These are phyloP conservation scores for Psilopsiagon aymara DNA, from an alignment of 2,113 vertebrate species.

Conservation along the genomic window DNA sequence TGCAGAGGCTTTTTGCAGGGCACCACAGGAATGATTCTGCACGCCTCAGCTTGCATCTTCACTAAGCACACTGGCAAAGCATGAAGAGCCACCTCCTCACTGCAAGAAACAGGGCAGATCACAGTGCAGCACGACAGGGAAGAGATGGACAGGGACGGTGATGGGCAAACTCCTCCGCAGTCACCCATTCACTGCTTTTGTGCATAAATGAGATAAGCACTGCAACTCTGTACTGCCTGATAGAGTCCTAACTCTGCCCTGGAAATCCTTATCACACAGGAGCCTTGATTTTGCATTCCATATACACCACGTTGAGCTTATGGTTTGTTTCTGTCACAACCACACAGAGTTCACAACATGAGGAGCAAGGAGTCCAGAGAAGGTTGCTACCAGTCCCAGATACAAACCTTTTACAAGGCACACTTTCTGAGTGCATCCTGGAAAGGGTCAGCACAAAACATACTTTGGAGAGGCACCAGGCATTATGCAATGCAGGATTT, in stretches of 20 bases:
- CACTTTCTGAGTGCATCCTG: not conserved
- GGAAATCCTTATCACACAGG: not conserved
- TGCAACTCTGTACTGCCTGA: not conserved
- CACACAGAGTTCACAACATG: rapidly evolving
- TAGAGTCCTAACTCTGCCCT: not conserved
- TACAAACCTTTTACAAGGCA: not conserved
- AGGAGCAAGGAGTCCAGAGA: not conserved
- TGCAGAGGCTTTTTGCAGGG: not conserved
- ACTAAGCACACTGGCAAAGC: not conserved
- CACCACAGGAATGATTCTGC: not conserved
- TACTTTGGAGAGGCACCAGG: not conserved
- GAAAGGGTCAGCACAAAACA: not conserved
- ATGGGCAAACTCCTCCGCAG: not conserved
- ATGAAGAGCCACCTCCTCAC: not conserved
- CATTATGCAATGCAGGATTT: rapidly evolving
- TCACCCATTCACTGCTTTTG: rapidly evolving
- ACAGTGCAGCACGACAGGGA: not conserved
- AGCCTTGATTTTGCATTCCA: not conserved
- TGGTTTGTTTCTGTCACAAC: rapidly evolving
- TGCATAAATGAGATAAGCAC: not conserved
- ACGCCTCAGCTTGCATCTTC: rapidly evolving
- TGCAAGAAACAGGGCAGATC: not conserved
- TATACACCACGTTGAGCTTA: not conserved
- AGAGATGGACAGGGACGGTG: not conserved
- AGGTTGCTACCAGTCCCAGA: not conserved